Evolutionary conservation across 2,113 vertebrate species (phyloP).

Genomic region (Myrmecobius fasciatus): DNA sequence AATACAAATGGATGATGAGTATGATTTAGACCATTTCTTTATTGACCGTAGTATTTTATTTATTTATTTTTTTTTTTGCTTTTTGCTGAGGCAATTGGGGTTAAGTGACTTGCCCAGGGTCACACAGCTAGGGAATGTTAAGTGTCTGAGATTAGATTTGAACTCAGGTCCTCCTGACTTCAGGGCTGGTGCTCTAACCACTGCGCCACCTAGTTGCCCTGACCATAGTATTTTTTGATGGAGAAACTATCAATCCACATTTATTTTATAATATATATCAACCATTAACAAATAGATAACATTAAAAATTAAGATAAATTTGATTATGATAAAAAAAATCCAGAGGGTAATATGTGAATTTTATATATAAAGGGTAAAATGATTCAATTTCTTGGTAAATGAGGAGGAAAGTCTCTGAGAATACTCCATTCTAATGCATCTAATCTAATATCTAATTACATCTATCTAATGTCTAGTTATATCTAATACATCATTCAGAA

Average conservation of each 20-base stretch:
- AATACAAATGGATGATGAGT: not conserved
- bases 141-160: too few species aligned
- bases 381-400: not conserved
- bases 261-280: not conserved
- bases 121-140: too few species aligned
- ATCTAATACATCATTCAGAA: not conserved
- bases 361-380: not conserved
- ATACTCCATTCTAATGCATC: not conserved
- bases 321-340: not conserved
- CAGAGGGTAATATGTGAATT: not conserved
- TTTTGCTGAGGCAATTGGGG: too few species aligned
- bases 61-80: too few species aligned
- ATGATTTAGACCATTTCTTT: not conserved
- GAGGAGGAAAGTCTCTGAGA: not conserved
- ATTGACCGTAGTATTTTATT: conserved; percentile 3
- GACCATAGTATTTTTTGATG: not conserved
- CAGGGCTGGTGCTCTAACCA: too few species aligned
- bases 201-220: too few species aligned
- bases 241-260: not conserved
- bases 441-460: too few species aligned
- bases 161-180: too few species aligned
- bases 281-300: conserved; percentile 17
- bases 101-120: too few species aligned
- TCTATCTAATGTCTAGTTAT: too few species aligned
- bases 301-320: conserved; percentile 31